phyloP scores from a whole-genome alignment of 1,140 invertebrate genomes.

The Drosophila takahashii region DNA sequence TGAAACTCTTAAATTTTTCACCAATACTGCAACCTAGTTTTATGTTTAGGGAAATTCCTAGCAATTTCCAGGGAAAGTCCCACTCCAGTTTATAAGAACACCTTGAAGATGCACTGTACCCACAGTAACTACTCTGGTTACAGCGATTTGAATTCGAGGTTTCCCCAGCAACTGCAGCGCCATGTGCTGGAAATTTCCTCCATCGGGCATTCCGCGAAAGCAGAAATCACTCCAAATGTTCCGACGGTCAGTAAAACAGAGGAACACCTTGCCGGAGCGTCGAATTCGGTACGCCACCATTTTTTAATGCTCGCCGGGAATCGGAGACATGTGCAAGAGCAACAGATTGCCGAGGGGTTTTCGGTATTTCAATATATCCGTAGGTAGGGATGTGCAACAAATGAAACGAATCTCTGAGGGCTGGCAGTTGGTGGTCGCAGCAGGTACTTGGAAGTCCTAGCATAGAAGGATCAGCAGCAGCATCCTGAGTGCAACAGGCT shows the following conservation, averaged over 20 bases:
- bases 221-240: slow-evolving; percentile 48
- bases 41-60: neutral
- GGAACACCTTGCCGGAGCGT: slow-evolving; percentile 77
- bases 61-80: neutral
- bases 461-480: slow-evolving; percentile 54
- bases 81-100: neutral
- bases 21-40: neutral
- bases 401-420: slow-evolving; percentile 71
- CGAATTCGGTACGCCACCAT: slow-evolving; percentile 53
- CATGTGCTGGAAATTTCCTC: slow-evolving; percentile 42
- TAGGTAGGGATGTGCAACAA: slow-evolving; percentile 48
- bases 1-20: too few relatives aligned
- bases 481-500: slow-evolving; percentile 65
- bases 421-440: slow-evolving; percentile 69
- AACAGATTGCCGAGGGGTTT: slow-evolving; percentile 65
- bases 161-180: slow-evolving; percentile 15
- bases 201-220: slow-evolving; percentile 38
- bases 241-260: slow-evolving; percentile 69
- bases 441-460: slow-evolving; percentile 56
- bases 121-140: slow-evolving; percentile 22
- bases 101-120: slow-evolving; percentile 30
- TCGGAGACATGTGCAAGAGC: slow-evolving; percentile 69
- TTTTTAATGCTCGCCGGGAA: slow-evolving; percentile 58
- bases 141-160: neutral
- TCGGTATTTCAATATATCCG: slow-evolving; percentile 1